Percentiles rank a stretch among this genome's conserved stretches.
Evolutionary conservation across 2,797 vertebrate genomes (phyloP).

Genomic region (Gobionotothen gibberifrons): DNA sequence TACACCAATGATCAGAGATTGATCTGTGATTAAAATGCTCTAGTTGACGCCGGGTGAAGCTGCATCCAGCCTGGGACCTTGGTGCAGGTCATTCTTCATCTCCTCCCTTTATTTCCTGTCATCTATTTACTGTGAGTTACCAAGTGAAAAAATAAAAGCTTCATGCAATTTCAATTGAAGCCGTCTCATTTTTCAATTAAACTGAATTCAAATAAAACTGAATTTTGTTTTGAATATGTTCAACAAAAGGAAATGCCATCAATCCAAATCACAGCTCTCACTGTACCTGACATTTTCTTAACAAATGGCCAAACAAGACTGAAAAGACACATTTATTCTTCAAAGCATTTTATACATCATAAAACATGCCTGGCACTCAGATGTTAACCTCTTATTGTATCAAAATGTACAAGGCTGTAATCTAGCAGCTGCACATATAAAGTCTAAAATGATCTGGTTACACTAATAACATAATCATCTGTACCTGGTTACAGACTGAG

Average conservation of each 20-base stretch:
- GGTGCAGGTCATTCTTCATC: not conserved
- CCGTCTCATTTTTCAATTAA: not conserved
- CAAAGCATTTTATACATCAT: not conserved
- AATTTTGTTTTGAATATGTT: not conserved
- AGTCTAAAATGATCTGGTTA: not conserved
- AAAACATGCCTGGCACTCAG: not conserved
- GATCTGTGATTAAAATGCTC: not conserved
- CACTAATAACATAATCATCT: not conserved
- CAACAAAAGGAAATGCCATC: not conserved
- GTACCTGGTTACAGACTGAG: constrained; percentile 16
- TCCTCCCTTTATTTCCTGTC: not conserved
- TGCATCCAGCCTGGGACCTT: not conserved
- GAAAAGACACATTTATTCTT: not conserved
- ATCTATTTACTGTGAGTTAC: not conserved
- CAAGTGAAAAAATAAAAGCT: not conserved
- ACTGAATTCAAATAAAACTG: not conserved
- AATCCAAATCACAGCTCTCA: not conserved
- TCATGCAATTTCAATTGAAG: not conserved
- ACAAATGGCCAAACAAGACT: not conserved
- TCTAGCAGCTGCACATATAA: not conserved
- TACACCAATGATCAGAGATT: constrained; percentile 3
- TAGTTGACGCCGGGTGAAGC: not conserved
- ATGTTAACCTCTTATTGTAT: not conserved
- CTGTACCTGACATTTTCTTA: not conserved
- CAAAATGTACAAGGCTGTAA: not conserved